A percentile compares a stretch with the other conserved stretches of the same genome.
Conservation (phyloP, 2,113 vertebrate species). For the Castor canadensis region DNA sequence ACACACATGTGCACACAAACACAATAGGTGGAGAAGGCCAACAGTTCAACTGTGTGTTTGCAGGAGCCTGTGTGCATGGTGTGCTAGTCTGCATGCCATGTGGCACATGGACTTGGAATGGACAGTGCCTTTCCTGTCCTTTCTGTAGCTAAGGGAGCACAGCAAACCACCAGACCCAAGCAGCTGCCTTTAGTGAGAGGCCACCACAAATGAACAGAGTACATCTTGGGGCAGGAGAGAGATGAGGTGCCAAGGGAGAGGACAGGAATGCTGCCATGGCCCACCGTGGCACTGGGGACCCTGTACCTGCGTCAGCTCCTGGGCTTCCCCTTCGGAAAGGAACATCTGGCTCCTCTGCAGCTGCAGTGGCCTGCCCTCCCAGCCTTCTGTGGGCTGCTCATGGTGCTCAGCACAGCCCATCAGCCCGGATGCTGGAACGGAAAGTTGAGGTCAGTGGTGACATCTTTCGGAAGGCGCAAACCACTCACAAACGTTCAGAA, state of each 20-base stretch:
- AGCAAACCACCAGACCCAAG: not conserved
- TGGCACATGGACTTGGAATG: fast-evolving
- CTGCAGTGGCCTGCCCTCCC: conserved; percentile 82
- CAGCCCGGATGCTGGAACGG: conserved; percentile 85
- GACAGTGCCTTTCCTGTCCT: not conserved
- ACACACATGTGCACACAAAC: not conserved
- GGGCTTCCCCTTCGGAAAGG: conserved; percentile 88
- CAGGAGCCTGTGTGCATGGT: not conserved
- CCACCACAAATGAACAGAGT: not conserved
- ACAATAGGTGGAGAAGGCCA: not conserved
- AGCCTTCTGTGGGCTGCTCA: conserved; percentile 80
- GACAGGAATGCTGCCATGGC: not conserved
- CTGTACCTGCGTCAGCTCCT: conserved; percentile 93
- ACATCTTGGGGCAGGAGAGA: not conserved
- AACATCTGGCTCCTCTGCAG: conserved; percentile 86
- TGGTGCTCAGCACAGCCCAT: conserved; percentile 58
- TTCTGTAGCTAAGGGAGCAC: not conserved
- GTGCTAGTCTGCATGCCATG: not conserved
- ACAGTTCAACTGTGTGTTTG: too few relatives aligned
- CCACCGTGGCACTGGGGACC: fast-evolving
- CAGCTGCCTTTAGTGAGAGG: not conserved
- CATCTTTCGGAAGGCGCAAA: not conserved
- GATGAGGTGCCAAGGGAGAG: not conserved
- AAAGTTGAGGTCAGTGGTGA: conserved; percentile 52
- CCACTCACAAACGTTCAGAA: not conserved